Base-by-base conservation (phyloP, 2,113 vertebrate genomes). In the Bos indicus region DNA sequence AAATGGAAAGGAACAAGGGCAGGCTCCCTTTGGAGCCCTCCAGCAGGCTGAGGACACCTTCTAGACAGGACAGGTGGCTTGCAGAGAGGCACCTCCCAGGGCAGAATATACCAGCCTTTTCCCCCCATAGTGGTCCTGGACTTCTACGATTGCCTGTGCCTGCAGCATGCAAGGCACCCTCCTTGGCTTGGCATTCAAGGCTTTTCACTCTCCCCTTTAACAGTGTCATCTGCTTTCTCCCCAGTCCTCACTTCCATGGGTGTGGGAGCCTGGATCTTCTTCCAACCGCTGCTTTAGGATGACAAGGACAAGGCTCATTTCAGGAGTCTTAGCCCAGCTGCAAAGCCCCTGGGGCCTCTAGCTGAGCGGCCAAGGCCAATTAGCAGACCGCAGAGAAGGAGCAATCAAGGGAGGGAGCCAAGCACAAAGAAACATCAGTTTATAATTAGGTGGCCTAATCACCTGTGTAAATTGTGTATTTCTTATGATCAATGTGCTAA, bases 401-500 rank as follows among this genome's bases (percentile, higher is more conserved):
- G 78, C 83, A 36, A 85, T 96, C 89, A 62, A n/a, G 51, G 78
- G 26, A 95, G 74, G 93, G 94, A 88, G 16, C 74, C 12, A 33
- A 77, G 96, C 77, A 0, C 4, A 17, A 82, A 89, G 91, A 95
- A 98, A 97, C 95, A 88, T 88, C 2, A 2, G 87, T 85, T 89
- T 92, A 82, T 98, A 97, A 97, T 98, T 97, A 98, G 97, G 74
- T 88, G 87, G 87, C 96, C 97, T 95, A 98, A 97, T 97, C 97
- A 98, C 97, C 97, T 98, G 95, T 97, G 97, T 94, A 98, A 98
- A 97, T 82, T 97, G 95, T 98, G 95, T 97, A 95, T 96, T 98
- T 97, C 97, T 97, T 97, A 97, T 98, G 97, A 98, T 97, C 93
- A 2, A 98, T 97, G 97, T 94, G 97, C 96, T 97, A 97, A 98